Evolutionary conservation across 1,140 invertebrate species (phyloP).

Genomic region (Lasaia peninsularis): DNA sequence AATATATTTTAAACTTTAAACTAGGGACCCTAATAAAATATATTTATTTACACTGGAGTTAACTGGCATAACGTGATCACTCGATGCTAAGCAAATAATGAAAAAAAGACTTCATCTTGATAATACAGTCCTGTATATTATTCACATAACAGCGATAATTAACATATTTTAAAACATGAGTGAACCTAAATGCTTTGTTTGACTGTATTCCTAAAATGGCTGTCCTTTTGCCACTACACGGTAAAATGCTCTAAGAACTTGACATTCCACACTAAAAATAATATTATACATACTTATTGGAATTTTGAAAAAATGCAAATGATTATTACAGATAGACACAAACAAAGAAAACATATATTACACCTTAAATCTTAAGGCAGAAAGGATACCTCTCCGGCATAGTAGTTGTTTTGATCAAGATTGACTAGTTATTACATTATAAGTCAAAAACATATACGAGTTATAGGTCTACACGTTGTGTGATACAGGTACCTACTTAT

Average conservation of each 20-base stretch:
- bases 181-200: no score
- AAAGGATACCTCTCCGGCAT: conserved; percentile 8
- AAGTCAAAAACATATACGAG: conserved; percentile 18
- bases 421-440: conserved; percentile 27
- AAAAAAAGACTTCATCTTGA: no score
- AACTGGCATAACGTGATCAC: no score
- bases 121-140: no score
- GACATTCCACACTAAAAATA: not conserved
- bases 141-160: no score
- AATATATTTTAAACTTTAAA: no score
- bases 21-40: no score
- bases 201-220: no score
- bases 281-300: not conserved
- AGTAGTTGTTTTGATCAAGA: conserved; percentile 18
- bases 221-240: no score
- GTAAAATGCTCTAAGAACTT: not conserved
- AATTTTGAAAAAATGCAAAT: conserved; percentile 7
- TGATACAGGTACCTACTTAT: not conserved
- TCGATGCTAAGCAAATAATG: no score
- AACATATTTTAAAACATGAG: no score
- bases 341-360: conserved; percentile 16
- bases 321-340: not conserved
- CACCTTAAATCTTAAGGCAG: conserved; percentile 14
- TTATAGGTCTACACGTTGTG: not conserved
- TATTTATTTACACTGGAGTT: no score